Evolutionary conservation across 2,797 vertebrate species (phyloP).

Genomic region (Rhinella marina): DNA sequence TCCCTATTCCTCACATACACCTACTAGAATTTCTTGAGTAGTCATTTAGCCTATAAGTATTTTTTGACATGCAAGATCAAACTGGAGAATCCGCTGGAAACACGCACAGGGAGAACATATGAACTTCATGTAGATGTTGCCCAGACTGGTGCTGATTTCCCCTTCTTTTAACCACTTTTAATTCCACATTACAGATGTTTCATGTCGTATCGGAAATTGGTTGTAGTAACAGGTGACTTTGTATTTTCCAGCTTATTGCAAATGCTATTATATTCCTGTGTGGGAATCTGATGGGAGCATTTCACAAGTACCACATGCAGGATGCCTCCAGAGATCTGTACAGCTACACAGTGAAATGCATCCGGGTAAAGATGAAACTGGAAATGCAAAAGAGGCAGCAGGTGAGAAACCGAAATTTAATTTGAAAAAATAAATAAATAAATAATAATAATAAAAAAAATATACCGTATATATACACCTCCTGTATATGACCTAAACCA

Average conservation of each 20-base stretch:
- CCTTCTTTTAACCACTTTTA: neutral
- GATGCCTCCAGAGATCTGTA: slow-evolving; percentile 90
- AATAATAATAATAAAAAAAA: too few relatives aligned
- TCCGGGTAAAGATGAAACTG: slow-evolving; percentile 91
- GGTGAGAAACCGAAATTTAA: slow-evolving; percentile 72
- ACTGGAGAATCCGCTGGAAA: too few relatives aligned
- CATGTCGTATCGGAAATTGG: neutral
- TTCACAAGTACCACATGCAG: slow-evolving; percentile 94
- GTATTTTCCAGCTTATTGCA: slow-evolving; percentile 82
- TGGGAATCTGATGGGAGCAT: slow-evolving; percentile 88
- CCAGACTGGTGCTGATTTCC: neutral
- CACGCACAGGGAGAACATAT: too few relatives aligned
- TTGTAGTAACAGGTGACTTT: slow-evolving; percentile 9
- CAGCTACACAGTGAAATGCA: slow-evolving; percentile 88
- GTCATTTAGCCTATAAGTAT: too few relatives aligned
- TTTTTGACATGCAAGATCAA: too few relatives aligned
- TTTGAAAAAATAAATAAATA: neutral
- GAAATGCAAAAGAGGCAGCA: slow-evolving; percentile 96
- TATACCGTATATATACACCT: too few relatives aligned
- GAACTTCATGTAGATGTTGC: neutral
- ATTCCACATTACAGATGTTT: neutral
- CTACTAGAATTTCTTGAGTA: too few relatives aligned
- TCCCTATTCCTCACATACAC: too few relatives aligned
- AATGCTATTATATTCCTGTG: slow-evolving; percentile 89
- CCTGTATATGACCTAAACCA: neutral